These are phyloP conservation scores for Aegypius monachus DNA, from an alignment of 2,113 vertebrate genomes.

Conservation along the genomic window DNA sequence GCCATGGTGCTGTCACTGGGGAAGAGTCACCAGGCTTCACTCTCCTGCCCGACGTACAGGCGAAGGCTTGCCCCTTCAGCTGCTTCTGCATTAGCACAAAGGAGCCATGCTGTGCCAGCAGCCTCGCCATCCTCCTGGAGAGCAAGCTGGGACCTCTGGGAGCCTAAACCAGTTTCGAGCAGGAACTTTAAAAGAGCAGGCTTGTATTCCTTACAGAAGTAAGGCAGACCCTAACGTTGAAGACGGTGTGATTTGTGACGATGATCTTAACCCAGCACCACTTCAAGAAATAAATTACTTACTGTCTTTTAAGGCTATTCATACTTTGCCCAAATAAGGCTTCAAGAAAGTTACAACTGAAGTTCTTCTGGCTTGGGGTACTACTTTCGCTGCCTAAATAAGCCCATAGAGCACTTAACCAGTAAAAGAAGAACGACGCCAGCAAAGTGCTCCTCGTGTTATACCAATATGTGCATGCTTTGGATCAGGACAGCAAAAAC, in stretches of 20 bases:
- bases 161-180: neutral
- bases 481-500: neutral
- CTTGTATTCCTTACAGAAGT: neutral
- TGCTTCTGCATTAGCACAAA: neutral
- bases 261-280: constrained; percentile 16
- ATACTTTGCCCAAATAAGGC: constrained; percentile 58
- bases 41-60: neutral
- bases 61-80: neutral
- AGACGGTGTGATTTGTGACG: neutral
- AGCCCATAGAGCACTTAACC: neutral
- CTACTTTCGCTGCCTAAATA: constrained; percentile 34
- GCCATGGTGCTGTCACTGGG: neutral
- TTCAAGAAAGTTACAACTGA: constrained; percentile 11
- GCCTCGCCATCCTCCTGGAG: neutral
- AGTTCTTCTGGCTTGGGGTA: constrained; percentile 36
- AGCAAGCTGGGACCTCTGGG: neutral
- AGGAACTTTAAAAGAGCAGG: neutral
- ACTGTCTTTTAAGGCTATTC: constrained; percentile 27
- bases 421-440: neutral
- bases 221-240: neutral
- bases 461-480: neutral
- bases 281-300: constrained; percentile 31
- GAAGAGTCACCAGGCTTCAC: neutral
- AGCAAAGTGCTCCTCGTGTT: neutral
- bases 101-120: neutral